Percentiles rank a stretch among this genome's conserved stretches.
These are phyloP conservation scores for Nemotelus pantherinus DNA, from an alignment of 2,888 invertebrate species.

Conservation along the genomic window DNA sequence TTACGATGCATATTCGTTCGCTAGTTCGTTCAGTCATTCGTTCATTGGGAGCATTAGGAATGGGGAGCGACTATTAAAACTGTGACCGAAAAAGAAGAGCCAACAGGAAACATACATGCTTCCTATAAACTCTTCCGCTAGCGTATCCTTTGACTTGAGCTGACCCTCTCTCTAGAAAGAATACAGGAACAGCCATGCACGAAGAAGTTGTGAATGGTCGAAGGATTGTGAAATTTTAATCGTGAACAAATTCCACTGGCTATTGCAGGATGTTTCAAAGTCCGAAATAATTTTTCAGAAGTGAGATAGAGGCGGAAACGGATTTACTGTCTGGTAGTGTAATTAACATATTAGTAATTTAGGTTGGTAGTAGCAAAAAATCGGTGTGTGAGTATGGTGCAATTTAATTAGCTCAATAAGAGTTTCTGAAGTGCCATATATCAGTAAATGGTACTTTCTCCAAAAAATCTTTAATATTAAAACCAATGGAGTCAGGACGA, in stretches of 20 bases:
- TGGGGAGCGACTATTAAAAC: constrained; percentile 33
- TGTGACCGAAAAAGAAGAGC: constrained; percentile 25
- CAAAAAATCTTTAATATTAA: too few species aligned
- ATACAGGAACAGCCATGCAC: constrained; percentile 16
- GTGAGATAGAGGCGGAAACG: too few species aligned
- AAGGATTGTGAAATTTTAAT: not conserved
- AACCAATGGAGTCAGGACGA: too few species aligned
- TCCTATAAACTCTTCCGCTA: constrained; percentile 10
- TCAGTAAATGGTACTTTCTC: too few species aligned
- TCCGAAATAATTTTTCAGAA: too few species aligned
- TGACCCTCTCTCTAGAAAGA: not conserved
- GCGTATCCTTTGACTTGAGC: constrained; percentile 22
- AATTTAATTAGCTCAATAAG: too few species aligned
- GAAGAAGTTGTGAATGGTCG: constrained; percentile 15
- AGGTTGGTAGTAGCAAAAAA: too few species aligned
- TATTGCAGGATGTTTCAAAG: not conserved
- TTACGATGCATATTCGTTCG: constrained; percentile 19
- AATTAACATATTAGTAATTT: too few species aligned
- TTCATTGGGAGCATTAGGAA: too few species aligned
- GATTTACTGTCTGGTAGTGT: too few species aligned
- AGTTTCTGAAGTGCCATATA: too few species aligned
- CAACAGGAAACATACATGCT: constrained; percentile 35
- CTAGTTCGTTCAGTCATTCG: not conserved
- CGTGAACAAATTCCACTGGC: not conserved
- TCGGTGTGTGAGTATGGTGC: too few species aligned